Conservation (phyloP, 1,140 invertebrate genomes). For the Procambarus virginalis region DNA sequence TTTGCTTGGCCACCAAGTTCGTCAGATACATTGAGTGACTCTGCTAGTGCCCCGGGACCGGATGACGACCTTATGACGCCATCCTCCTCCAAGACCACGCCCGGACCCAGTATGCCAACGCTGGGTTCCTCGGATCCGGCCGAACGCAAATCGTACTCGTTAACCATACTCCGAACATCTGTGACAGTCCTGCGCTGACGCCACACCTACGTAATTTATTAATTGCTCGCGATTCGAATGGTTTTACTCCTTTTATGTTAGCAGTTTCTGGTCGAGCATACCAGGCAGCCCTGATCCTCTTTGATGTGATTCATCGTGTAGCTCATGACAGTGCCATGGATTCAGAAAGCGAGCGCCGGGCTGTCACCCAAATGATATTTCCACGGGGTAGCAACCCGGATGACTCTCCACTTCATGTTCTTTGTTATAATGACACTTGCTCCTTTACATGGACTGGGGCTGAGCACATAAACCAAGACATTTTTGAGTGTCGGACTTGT, state of each 20-base stretch:
- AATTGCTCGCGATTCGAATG: slow-evolving; percentile 90
- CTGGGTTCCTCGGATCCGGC: slow-evolving; percentile 57
- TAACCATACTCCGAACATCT: slow-evolving; percentile 88
- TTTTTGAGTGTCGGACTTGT: slow-evolving; percentile 99
- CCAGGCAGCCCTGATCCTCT: slow-evolving; percentile 89
- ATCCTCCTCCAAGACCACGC: slow-evolving; percentile 63
- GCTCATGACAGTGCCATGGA: slow-evolving; percentile 76
- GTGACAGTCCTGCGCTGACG: slow-evolving; percentile 79
- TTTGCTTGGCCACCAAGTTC: slow-evolving; percentile 65
- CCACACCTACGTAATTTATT: slow-evolving; percentile 89
- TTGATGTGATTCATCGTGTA: slow-evolving; percentile 88
- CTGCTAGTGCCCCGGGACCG: slow-evolving; percentile 32
- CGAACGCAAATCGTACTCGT: slow-evolving; percentile 75
- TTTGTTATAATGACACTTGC: slow-evolving; percentile 99
- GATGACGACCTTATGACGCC: slow-evolving; percentile 67
- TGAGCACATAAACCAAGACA: slow-evolving; percentile 99
- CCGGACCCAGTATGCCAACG: slow-evolving; percentile 71
- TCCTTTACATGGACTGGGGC: slow-evolving; percentile 99
- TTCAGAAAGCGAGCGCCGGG: slow-evolving; percentile 74
- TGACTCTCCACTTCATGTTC: slow-evolving; percentile 94
- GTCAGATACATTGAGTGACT: slow-evolving; percentile 42
- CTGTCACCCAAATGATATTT: slow-evolving; percentile 88
- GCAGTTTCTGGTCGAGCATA: slow-evolving; percentile 92
- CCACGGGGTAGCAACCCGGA: slow-evolving; percentile 87
- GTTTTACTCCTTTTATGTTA: slow-evolving; percentile 97